Evolutionary conservation across 2,888 invertebrate genomes (phyloP).

Genomic region (Drosophila yooni): DNA sequence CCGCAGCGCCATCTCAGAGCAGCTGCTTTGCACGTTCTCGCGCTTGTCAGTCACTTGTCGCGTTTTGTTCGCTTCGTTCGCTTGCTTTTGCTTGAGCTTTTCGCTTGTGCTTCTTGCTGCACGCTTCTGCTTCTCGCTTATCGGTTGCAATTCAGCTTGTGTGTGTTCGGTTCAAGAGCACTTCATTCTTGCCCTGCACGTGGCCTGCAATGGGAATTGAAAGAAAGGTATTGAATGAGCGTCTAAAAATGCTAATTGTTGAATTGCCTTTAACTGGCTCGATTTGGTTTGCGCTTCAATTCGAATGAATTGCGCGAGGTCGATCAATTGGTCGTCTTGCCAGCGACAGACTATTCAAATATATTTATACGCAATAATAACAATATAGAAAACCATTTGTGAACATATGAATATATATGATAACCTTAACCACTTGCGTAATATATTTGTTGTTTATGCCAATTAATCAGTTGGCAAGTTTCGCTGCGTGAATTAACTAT

Average conservation of each 20-base stretch:
- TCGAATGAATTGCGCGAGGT: conserved; percentile 22
- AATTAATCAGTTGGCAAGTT: conserved; percentile 20
- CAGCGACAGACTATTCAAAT: background rate
- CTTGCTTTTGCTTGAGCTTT: conserved; percentile 9
- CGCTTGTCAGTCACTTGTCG: conserved; percentile 19
- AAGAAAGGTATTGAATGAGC: conserved; percentile 16
- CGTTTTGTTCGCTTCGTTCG: conserved; percentile 18
- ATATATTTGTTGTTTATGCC: conserved; percentile 11
- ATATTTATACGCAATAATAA: background rate
- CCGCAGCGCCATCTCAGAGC: conserved; percentile 40
- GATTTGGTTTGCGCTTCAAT: conserved; percentile 36
- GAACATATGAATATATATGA: conserved; percentile 14
- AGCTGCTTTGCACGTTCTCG: conserved; percentile 26
- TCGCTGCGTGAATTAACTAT: background rate
- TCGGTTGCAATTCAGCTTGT: conserved; percentile 21
- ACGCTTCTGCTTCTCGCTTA: conserved; percentile 31
- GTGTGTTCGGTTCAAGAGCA: conserved; percentile 34
- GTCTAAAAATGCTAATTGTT: conserved; percentile 23
- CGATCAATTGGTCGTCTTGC: conserved; percentile 21
- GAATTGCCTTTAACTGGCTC: conserved; percentile 31
- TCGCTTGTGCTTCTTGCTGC: background rate
- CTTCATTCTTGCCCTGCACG: conserved; percentile 66
- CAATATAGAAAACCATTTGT: background rate
- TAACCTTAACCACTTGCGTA: conserved; percentile 41
- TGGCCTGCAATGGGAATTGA: conserved; percentile 59